phyloP scores from a whole-genome alignment of 1,140 invertebrate genomes.

The Lepidostoma basale region DNA sequence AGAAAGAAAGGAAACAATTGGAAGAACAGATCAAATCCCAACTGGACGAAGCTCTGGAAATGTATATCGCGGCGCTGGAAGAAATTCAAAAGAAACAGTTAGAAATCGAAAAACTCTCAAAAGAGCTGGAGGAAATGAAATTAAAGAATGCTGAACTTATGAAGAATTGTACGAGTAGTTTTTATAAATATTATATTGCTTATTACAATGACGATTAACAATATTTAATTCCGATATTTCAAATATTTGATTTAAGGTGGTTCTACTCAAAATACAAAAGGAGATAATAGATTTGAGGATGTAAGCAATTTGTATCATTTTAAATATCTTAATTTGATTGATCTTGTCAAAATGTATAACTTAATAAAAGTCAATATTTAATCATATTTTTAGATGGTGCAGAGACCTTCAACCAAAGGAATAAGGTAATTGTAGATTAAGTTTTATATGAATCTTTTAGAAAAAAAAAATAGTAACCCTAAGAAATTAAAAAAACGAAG shows the following conservation, averaged over 20 bases:
- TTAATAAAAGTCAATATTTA: not conserved
- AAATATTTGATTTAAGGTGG: not conserved
- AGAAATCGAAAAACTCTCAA: not conserved
- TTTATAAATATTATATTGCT: too few relatives aligned
- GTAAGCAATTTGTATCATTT: not conserved
- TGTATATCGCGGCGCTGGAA: not conserved
- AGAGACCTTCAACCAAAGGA: too few relatives aligned
- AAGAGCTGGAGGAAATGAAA: not conserved
- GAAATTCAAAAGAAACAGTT: constrained; percentile 15
- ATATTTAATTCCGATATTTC: too few relatives aligned
- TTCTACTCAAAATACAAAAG: not conserved
- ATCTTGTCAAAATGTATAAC: not conserved
- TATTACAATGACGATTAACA: too few relatives aligned
- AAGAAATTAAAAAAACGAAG: too few relatives aligned
- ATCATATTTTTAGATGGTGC: too few relatives aligned
- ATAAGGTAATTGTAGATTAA: too few relatives aligned
- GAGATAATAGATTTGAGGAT: not conserved
- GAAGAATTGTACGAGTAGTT: constrained; percentile 1
- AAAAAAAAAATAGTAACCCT: too few relatives aligned
- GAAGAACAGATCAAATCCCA: constrained; percentile 18
- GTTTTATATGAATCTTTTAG: too few relatives aligned
- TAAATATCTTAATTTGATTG: not conserved
- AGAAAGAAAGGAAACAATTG: constrained; percentile 7
- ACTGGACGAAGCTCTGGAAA: constrained; percentile 12
- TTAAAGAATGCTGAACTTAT: not conserved